phyloP scores from a whole-genome alignment of 2,797 vertebrate genomes.

The Oreonectes daqikongensis region DNA sequence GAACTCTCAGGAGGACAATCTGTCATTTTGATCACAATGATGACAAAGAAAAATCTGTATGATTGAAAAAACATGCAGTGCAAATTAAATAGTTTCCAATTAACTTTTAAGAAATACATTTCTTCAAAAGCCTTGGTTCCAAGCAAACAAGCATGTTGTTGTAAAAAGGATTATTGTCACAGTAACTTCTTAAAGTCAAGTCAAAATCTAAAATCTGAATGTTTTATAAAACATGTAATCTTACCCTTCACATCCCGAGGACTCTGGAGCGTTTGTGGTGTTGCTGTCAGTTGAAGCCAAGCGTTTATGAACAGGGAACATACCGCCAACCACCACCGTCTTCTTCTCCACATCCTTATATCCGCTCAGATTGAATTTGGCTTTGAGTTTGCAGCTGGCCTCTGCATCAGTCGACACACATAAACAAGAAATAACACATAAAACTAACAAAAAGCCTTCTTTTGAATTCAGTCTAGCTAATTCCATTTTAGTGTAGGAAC shows the following conservation, averaged over 20 bases:
- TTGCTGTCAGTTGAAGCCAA: slow-evolving; percentile 72
- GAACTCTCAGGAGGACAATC: not conserved
- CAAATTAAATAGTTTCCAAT: not conserved
- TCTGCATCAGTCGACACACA: slow-evolving; percentile 55
- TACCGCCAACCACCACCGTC: slow-evolving; percentile 79
- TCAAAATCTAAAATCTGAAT: not conserved
- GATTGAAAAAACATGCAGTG: not conserved
- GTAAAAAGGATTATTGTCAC: not conserved
- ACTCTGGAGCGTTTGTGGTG: slow-evolving; percentile 75
- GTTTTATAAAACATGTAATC: not conserved
- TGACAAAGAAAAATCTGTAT: not conserved
- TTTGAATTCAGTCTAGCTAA: slow-evolving; percentile 39
- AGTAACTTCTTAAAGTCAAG: no score
- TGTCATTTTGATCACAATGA: not conserved
- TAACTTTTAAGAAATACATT: not conserved
- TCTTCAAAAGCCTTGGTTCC: no score
- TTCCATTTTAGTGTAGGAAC: slow-evolving; percentile 63
- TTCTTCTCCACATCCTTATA: slow-evolving; percentile 81
- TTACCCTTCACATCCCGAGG: slow-evolving; percentile 81
- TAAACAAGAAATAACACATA: slow-evolving; percentile 63
- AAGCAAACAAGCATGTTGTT: not conserved
- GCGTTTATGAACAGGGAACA: slow-evolving; percentile 83
- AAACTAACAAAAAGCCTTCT: slow-evolving; percentile 63
- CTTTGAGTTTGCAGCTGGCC: slow-evolving; percentile 80
- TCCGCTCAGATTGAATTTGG: slow-evolving; percentile 84